A percentile compares a stretch with the other conserved stretches of the same genome.
These are phyloP conservation scores for Vollenhovia emeryi DNA, from an alignment of 1,140 invertebrate genomes.

Conservation along the genomic window DNA sequence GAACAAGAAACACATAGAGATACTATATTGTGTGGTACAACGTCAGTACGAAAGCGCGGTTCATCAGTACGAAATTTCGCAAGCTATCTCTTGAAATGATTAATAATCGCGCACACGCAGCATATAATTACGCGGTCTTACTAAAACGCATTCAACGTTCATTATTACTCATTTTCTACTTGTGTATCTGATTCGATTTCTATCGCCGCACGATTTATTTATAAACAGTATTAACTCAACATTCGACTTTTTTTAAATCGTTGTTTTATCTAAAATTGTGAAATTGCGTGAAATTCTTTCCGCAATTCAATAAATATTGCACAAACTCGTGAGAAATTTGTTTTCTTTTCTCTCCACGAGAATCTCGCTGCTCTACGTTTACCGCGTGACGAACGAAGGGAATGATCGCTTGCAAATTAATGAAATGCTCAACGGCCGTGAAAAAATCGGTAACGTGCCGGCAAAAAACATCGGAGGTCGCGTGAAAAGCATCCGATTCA, in stretches of 20 bases:
- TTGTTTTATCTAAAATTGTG: too few relatives aligned
- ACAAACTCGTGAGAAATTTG: constrained; percentile 1
- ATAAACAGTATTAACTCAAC: not conserved
- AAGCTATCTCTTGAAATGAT: constrained; percentile 41
- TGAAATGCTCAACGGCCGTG: constrained; percentile 1
- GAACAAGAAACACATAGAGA: not conserved
- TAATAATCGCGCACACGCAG: not conserved
- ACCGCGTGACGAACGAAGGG: not conserved
- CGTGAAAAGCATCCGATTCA: constrained; percentile 38
- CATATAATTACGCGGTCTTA: not conserved
- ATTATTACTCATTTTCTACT: constrained; percentile 25
- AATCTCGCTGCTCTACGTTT: not conserved
- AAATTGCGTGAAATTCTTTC: not conserved
- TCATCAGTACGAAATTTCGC: constrained; percentile 41
- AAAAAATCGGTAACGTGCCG: constrained; percentile 46
- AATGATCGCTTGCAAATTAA: constrained; percentile 46
- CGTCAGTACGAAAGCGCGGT: constrained; percentile 36
- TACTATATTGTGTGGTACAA: not conserved
- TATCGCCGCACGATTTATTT: not conserved
- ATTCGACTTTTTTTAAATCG: not conserved
- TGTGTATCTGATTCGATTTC: not conserved
- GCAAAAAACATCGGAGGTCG: not conserved
- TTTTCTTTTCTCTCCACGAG: constrained; percentile 3
- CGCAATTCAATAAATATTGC: not conserved
- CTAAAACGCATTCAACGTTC: not conserved